A percentile compares a stretch with the other conserved stretches of the same genome.
These are phyloP conservation scores for Rotaria macrura DNA, from an alignment of 2,888 invertebrate species.

Conservation along the genomic window DNA sequence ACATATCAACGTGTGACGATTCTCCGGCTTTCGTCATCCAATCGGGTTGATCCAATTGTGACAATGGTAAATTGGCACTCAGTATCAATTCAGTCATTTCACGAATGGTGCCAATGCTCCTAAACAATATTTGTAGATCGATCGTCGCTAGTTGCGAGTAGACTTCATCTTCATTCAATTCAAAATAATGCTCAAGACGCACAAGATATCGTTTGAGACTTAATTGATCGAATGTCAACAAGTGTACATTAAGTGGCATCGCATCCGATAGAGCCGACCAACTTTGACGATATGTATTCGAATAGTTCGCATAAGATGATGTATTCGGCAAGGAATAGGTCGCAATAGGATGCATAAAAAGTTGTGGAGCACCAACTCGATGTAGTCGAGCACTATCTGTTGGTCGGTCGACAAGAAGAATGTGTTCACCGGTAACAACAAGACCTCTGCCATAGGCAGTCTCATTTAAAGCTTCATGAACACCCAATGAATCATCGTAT, in stretches of 20 bases:
- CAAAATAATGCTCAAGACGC: constrained; percentile 32
- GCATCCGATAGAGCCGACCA: too few species aligned
- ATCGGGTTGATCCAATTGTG: too few species aligned
- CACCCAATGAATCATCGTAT: constrained; percentile 81
- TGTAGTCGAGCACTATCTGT: constrained; percentile 28
- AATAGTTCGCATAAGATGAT: too few species aligned
- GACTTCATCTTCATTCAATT: constrained; percentile 27
- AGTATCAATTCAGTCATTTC: neutral
- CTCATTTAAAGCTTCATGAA: constrained; percentile 80
- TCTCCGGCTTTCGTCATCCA: too few species aligned
- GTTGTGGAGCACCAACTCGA: constrained; percentile 18
- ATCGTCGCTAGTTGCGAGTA: constrained; percentile 23
- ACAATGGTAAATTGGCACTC: too few species aligned
- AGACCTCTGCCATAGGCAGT: constrained; percentile 52
- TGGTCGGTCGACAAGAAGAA: constrained; percentile 30
- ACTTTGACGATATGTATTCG: neutral
- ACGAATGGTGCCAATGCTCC: neutral
- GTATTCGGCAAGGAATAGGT: constrained; percentile 12
- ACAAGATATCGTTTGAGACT: constrained; percentile 17
- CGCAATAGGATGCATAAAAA: constrained; percentile 22
- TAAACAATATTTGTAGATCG: too few species aligned
- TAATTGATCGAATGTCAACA: too few species aligned
- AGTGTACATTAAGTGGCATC: too few species aligned
- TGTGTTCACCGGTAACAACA: constrained; percentile 44
- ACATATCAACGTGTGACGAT: too few species aligned